Evolutionary conservation across 2,113 vertebrate species (phyloP).

Genomic region (Phaetusa simplex): DNA sequence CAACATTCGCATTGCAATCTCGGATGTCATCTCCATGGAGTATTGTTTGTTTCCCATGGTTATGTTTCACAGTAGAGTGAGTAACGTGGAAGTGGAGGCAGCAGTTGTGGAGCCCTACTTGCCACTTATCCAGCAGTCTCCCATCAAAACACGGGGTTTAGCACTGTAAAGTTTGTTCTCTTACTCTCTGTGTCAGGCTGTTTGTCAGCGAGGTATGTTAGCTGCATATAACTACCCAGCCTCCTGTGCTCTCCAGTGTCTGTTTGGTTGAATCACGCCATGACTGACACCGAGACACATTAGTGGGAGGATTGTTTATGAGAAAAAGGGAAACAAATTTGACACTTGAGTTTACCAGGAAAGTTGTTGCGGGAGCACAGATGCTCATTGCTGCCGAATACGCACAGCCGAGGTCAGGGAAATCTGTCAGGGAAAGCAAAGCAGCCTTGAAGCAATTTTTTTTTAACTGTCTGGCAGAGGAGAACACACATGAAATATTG

Average conservation of each 20-base stretch:
- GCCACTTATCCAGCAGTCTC: background rate
- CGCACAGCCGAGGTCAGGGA: background rate
- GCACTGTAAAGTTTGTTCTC: background rate
- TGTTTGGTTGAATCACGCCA: background rate
- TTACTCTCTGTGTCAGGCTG: background rate
- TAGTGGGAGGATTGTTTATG: slow-evolving; percentile 49
- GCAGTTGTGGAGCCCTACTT: background rate
- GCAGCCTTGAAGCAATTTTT: background rate
- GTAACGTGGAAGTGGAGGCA: background rate
- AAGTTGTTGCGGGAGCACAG: background rate
- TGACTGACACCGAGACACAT: background rate
- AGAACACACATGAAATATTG: background rate
- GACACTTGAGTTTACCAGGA: slow-evolving; percentile 32
- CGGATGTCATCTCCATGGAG: background rate
- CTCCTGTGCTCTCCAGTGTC: background rate
- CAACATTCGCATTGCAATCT: background rate
- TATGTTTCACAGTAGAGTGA: background rate
- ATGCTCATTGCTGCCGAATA: background rate
- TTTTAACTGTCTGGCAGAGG: background rate
- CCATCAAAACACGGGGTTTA: background rate
- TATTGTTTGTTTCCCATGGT: background rate
- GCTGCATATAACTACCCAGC: background rate
- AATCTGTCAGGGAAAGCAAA: slow-evolving; percentile 25
- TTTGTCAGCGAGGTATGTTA: background rate
- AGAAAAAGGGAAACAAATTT: slow-evolving; percentile 48